phyloP scores from a whole-genome alignment of 2,797 vertebrate species.

The Eidolon dupreanum region DNA sequence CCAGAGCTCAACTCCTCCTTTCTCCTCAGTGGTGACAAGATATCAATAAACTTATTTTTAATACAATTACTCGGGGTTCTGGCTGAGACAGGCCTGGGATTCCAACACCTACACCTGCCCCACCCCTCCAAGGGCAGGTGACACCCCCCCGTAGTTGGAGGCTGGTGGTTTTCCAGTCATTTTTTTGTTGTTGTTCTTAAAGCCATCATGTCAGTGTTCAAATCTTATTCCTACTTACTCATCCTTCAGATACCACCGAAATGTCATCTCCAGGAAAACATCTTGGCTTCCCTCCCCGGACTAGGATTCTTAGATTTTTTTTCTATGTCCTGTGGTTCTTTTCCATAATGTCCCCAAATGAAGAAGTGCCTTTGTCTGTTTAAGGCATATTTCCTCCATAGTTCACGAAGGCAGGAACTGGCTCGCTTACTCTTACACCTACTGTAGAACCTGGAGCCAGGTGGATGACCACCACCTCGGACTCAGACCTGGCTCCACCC shows the following conservation, averaged over 20 bases:
- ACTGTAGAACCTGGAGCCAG: neutral
- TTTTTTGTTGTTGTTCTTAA: neutral
- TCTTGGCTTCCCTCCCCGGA: neutral
- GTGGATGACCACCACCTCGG: neutral
- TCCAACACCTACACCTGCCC: neutral
- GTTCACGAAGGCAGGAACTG: neutral
- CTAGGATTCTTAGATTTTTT: neutral
- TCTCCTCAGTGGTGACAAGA: constrained; percentile 58
- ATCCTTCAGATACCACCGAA: neutral
- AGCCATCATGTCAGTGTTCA: neutral
- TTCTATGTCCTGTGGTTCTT: neutral
- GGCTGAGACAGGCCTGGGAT: constrained; percentile 49
- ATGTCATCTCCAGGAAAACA: neutral
- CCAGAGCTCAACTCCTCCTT: neutral
- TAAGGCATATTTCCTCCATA: neutral
- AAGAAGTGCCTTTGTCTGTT: neutral
- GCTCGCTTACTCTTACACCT: neutral
- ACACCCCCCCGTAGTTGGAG: neutral
- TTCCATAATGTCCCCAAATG: neutral
- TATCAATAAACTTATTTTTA: constrained; percentile 82
- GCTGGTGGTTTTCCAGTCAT: neutral
- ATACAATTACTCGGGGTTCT: constrained; percentile 60
- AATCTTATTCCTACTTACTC: neutral
- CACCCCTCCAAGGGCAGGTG: neutral
- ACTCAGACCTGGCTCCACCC: neutral